These are phyloP conservation scores for Seison nebaliae DNA, from an alignment of 1,140 invertebrate species.

Conservation along the genomic window DNA sequence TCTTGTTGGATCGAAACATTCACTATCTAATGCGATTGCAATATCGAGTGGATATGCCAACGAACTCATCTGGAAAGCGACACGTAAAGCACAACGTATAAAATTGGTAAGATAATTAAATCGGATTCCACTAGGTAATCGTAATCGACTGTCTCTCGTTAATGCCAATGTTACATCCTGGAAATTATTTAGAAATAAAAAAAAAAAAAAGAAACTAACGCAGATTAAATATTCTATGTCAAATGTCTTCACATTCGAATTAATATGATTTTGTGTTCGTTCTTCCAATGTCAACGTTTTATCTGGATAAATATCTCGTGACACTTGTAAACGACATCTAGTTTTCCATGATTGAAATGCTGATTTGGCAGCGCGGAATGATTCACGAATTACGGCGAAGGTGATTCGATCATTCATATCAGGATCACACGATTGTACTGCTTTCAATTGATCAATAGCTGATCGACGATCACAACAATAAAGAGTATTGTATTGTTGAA, in stretches of 20 bases:
- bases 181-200: conserved; percentile 2
- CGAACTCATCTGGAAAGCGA: conserved; percentile 25
- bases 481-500: too few species aligned
- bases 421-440: too few species aligned
- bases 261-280: conserved; percentile 27
- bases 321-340: conserved; percentile 23
- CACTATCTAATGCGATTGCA: conserved; percentile 21
- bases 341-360: conserved; percentile 27
- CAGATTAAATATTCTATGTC: conserved; percentile 22
- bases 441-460: too few species aligned
- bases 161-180: conserved; percentile 25
- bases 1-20: conserved; percentile 25
- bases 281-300: conserved; percentile 27
- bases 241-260: conserved; percentile 25
- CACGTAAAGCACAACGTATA: conserved; percentile 23
- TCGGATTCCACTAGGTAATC: conserved; percentile 19
- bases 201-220: conserved; percentile 16
- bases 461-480: too few species aligned
- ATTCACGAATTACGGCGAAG: conserved; percentile 23
- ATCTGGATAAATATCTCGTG: conserved; percentile 20
- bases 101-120: conserved; percentile 23
- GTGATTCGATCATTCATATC: conserved; percentile 26
- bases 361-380: conserved; percentile 23
- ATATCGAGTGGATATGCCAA: conserved; percentile 25
- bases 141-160: conserved; percentile 22